Base-by-base conservation (phyloP, 1,140 invertebrate species). In the Artemia franciscana region DNA sequence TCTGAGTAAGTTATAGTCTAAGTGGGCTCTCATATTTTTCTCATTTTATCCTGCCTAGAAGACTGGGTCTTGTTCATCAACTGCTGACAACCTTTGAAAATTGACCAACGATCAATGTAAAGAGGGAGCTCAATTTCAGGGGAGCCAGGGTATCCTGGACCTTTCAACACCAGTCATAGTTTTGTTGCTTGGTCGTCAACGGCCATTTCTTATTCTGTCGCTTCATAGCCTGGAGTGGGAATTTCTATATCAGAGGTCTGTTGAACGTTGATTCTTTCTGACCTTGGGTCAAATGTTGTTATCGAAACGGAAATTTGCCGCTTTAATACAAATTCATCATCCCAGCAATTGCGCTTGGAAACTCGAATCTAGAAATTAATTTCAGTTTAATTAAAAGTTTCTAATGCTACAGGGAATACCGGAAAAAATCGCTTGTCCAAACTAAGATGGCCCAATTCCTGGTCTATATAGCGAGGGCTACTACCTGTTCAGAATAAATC, bases 251-350 rank as follows among this genome's bases (percentile, higher is more conserved):
- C 93, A 73, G 81, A 79, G 24, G 89, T 91, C 73, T 94, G 94
- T 75, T 97, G 97, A 0, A 98, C 87, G 76, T 98, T 99, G 23
- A 91, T 96, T 63, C 94, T 80, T 3, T 95, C 95, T 5, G 95
- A 95, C 26, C 95, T 75, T 18, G 95, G 95, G 78, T 98, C 95
- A 73, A 98, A 99, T 18, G 94, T 94, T 3, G 95, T 95, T 71
- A 99, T 97, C 12, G 98, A 78, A 7, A 91, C 90, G 5, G 87
- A 89, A 74, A 93, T 94, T 72, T 97, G 91, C 60, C 94, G 75
- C 74, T 96, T 96, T 4, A 98, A 73, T 24, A 98, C 90, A 75
- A 87, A 95, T 68, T 97, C 95, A 72, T 99, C 94, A 73, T 98
- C 93, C 93, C 94, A 98, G 0, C 86, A 88, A 66, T 91, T 80